Evolutionary conservation across 2,888 invertebrate genomes (phyloP), one percentile per base, ranked within the genome.

Genomic region (Drosophila rubida): DNA sequence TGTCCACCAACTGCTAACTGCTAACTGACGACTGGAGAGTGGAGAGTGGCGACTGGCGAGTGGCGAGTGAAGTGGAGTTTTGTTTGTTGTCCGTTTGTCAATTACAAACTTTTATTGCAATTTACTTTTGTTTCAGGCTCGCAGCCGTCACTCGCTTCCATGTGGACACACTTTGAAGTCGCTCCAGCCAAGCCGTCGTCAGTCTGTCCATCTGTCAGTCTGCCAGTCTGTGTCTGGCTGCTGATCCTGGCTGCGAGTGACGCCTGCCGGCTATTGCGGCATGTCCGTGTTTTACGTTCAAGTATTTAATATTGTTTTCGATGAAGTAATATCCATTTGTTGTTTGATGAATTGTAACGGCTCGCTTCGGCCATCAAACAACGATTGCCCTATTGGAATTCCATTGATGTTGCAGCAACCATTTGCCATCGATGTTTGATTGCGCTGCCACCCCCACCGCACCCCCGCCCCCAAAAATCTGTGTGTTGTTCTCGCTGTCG

Each of bases 41-140:
- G 46, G 16, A 27, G 8, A 45, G 25, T 23, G 46, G 19, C 30
- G 11, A 48, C 48, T 35, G 49, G 35, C 68, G 54, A 59, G 53
- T 69, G 69, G 69, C 68, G 68, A 68, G 66, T 75, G 74, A 66
- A 79, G 78, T 74, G 82, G 80, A 75, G 78, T 75, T 78, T 85
- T 80, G 81, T 85, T 80, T 81, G 85, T 85, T 87, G 88, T 87
- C 87, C 88, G 83, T 84, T 88, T 88, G 88, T 88, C 83, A 88
- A 88, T 88, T 88, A 86, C 84, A 87, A 88, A 88, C 84, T 88
- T 88, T 88, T 87, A 88, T 88, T 88, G 85, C 86, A 83, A 88
- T 88, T 88, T 88, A 88, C 87, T 87, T 83, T 80, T 87, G 85
- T 86, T 84, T 83, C 80, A 65, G 75, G 70, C 82, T 76, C 78